These are phyloP conservation scores for Pipistrellus pygmaeus DNA, from an alignment of 2,797 vertebrate species.

Conservation along the genomic window DNA sequence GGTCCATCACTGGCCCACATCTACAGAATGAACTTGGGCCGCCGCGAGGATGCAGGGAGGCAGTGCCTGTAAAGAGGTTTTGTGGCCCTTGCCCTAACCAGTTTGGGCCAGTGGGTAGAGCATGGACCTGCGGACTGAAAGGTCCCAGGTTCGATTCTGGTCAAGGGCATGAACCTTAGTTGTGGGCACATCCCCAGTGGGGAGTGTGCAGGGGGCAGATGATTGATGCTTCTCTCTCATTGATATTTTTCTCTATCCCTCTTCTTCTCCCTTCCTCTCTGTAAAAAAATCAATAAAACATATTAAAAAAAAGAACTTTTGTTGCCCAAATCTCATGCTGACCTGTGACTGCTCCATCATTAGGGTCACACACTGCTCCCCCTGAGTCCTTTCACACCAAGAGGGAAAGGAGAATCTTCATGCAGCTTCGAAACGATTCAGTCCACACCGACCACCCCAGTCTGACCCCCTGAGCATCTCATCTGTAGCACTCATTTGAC, in stretches of 20 bases:
- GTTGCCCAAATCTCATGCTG: fast-evolving
- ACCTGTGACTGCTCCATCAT: not conserved
- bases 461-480: not conserved
- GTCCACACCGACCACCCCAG: not conserved
- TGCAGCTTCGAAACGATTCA: not conserved
- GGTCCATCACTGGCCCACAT: not conserved
- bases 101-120: too few species aligned
- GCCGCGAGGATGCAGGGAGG: fast-evolving
- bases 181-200: too few species aligned
- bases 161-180: too few species aligned
- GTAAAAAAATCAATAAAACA: too few species aligned
- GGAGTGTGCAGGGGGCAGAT: too few species aligned
- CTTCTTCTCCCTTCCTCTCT: too few species aligned
- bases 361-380: too few species aligned
- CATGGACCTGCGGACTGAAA: too few species aligned
- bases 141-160: too few species aligned
- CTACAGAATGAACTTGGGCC: not conserved
- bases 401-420: not conserved
- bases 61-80: fast-evolving
- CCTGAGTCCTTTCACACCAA: not conserved
- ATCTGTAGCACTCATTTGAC: not conserved
- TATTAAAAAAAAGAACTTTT: too few species aligned
- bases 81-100: not conserved
- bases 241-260: too few species aligned
- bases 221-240: too few species aligned